phyloP scores from a whole-genome alignment of 2,113 vertebrate species.

The Pluvianellus socialis region DNA sequence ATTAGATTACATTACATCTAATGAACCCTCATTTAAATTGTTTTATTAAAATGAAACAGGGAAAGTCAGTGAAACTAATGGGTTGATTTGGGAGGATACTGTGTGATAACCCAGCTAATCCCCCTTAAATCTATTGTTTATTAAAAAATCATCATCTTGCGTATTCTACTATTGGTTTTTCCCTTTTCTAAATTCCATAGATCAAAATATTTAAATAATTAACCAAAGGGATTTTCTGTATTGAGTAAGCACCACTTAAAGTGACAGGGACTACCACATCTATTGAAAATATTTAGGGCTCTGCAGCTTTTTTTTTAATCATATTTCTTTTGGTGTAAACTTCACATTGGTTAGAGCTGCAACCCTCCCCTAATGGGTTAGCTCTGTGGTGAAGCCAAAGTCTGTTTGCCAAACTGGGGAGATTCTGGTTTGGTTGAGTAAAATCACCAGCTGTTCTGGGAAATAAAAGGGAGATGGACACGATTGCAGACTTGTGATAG shows the following conservation, averaged over 20 bases:
- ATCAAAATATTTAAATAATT: not conserved
- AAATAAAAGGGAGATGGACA: not conserved
- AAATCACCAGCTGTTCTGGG: not conserved
- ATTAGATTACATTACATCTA: conserved; percentile 31
- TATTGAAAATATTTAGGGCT: not conserved
- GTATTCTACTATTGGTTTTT: not conserved
- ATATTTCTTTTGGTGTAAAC: not conserved
- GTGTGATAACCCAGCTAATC: conserved; percentile 44
- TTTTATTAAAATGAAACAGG: conserved; percentile 37
- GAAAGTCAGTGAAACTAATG: conserved; percentile 26
- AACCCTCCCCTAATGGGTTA: not conserved
- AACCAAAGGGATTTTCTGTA: not conserved
- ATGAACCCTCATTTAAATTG: conserved; percentile 38
- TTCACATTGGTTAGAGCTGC: not conserved
- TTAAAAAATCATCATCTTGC: not conserved
- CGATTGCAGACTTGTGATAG: not conserved
- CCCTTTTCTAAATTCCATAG: not conserved
- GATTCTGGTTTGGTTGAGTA: not conserved
- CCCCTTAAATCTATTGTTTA: conserved; percentile 28
- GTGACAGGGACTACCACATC: not conserved
- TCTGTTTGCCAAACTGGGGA: not conserved
- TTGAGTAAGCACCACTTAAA: not conserved
- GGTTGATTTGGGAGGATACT: conserved; percentile 27
- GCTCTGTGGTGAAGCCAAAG: not conserved
- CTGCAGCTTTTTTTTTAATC: not conserved